Evolutionary conservation across 2,888 invertebrate genomes (phyloP), one percentile per base, ranked within the genome.

Genomic region (Tenthredo livida): DNA sequence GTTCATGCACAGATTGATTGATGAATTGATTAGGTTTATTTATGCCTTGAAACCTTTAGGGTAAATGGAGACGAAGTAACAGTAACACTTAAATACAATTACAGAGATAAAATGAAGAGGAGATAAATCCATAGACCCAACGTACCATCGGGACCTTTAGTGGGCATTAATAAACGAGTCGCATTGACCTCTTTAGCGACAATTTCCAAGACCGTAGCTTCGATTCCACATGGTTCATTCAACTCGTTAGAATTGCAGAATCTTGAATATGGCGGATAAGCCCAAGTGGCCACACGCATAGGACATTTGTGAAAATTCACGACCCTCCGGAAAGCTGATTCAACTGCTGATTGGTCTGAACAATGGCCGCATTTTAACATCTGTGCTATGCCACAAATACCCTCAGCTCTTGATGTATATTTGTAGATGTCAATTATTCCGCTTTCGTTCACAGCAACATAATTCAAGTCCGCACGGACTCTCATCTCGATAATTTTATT

Each of bases 241-340:
- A 25, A n/a, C 6, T 17, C 4, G 2, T 50, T 33, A 40, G 21
- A 6, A 1, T 58, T 5, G 15, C 61, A 61, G 6, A 17, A 6
- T 21, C 15, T 7, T 50, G 80, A 12, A 58, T 61, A 40, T 10
- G 61, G n/a, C 1, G 61, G 61, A 15, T 2, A 12, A 33, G 37
- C 12, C 21, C 80, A 80, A 37, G 61, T 61, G 21, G 58, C 58
- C 10, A 80, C n/a, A 7, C 61, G 58, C 10, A 80, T 21, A 37
- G 80, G 80, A 61, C 80, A 80, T 61, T 15, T 4, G 37, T 80
- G 25, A n/a, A 80, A 80, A 40, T 80, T 61, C 1, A 58, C 50
- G 2, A 21, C 2, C 17, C 3, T 33, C 25, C 10, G 1, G 0
- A 40, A 80, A 0, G 4, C 15, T 40, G 33, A n/a, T 21, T 40